Base-by-base conservation (phyloP, 2,113 vertebrate species). In the Sialia sialis region DNA sequence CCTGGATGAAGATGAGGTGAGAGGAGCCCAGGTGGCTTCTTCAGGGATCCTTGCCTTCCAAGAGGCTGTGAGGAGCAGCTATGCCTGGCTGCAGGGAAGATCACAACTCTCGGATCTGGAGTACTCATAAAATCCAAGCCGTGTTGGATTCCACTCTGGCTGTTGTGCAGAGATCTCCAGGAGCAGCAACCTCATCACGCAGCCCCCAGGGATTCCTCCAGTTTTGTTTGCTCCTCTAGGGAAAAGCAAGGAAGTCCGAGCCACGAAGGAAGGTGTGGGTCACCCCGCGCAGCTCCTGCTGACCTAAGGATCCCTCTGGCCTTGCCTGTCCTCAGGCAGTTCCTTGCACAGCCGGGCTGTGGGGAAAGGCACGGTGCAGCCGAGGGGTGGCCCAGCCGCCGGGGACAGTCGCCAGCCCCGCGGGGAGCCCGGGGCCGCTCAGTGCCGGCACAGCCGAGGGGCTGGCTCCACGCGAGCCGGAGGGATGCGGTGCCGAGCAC, bases 281-380 rank as follows among this genome's bases (percentile, higher is more conserved):
- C 68, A 73, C 78, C 51, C 54, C 78, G 49, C 51, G 55, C 90
- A 41, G 79, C 83, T 93, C 68, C 84, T 30, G 59, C 80, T 70
- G 80, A 83, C 30, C 56, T 51, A 7, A n/a, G 44, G 68, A 19
- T 67, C 76, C 59, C 32, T 27, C 56, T 48, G 68, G 34, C 77
- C 44, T 36, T 10, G 6, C 26, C 56, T 44, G 48, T 84, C 48
- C 76, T 84, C 43, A 49, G 74, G 49, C 59, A 3, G 7, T 34
- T 69, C 27, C 43, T 21, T 0, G 3, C 5, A 0, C 51, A 38
- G 63, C 32, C 0, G 1, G 76, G 39, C 18, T 43, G 29, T 0
- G 0, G 15, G 55, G 59, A 39, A 9, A 25, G 69, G 18, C 69
- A 3, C 32, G 16, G 25, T 10, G 41, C 46, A 62, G 52, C 27